phyloP scores from a whole-genome alignment of 2,113 vertebrate genomes.

The Nyctibius bracteatus region DNA sequence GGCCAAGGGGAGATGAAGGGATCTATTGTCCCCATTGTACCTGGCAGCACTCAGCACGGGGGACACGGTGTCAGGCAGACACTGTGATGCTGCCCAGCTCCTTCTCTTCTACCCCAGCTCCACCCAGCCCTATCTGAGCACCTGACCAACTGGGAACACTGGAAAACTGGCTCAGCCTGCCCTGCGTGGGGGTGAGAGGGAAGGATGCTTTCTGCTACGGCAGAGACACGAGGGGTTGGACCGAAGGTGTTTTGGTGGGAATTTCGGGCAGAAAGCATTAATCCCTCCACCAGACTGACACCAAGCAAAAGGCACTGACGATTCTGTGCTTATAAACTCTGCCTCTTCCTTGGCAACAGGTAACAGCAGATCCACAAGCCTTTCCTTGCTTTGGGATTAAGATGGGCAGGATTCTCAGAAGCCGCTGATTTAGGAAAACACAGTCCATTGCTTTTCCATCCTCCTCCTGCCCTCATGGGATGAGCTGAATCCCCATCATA shows the following conservation, averaged over 20 bases:
- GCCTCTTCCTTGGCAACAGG: not conserved
- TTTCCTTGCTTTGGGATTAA: not conserved
- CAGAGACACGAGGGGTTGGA: not conserved
- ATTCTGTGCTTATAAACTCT: not conserved
- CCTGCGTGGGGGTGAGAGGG: not conserved
- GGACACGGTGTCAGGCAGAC: not conserved
- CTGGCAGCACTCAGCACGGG: not conserved
- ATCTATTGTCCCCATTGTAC: not conserved
- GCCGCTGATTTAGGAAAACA: not conserved
- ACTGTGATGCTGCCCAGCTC: not conserved
- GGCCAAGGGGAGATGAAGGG: not conserved
- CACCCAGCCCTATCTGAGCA: not conserved
- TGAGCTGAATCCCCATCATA: not conserved
- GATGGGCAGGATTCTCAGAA: not conserved
- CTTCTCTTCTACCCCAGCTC: not conserved
- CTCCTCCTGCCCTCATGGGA: accelerated
- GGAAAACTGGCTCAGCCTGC: not conserved
- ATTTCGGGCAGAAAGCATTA: not conserved
- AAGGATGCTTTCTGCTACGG: not conserved
- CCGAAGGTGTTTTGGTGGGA: not conserved
- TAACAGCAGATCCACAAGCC: not conserved
- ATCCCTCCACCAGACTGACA: not conserved
- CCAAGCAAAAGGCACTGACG: not conserved
- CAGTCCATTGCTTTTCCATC: not conserved
- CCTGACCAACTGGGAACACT: not conserved